A percentile compares a stretch with the other conserved stretches of the same genome.
These are phyloP conservation scores for Cryptocephalus primarius DNA, from an alignment of 2,888 invertebrate genomes.

Conservation along the genomic window DNA sequence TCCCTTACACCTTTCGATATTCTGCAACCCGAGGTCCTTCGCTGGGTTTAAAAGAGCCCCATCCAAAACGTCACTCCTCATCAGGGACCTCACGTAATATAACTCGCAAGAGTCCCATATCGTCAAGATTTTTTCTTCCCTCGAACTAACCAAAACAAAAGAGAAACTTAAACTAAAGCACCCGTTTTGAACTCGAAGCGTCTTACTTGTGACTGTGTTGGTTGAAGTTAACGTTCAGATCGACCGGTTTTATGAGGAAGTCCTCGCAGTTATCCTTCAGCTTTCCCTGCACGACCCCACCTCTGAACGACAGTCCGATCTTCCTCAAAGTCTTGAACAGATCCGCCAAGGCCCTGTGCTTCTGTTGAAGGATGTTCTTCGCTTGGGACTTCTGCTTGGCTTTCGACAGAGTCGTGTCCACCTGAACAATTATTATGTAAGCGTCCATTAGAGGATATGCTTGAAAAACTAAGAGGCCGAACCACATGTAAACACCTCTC, in stretches of 20 bases:
- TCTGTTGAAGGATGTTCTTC: conserved; percentile 73
- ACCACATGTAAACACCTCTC: too few relatives aligned
- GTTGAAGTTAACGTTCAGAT: conserved; percentile 47
- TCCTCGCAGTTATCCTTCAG: conserved; percentile 45
- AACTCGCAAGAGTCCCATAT: conserved; percentile 65
- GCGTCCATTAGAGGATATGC: too few relatives aligned
- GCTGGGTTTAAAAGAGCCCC: conserved; percentile 54
- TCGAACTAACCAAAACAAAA: conserved; percentile 38
- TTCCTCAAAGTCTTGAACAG: conserved; percentile 68
- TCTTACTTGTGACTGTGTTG: conserved; percentile 39
- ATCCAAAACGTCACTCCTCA: conserved; percentile 54
- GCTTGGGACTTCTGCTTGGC: conserved; percentile 68
- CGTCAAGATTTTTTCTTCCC: conserved; percentile 38
- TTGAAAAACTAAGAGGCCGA: conserved; percentile 1
- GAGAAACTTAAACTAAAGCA: background rate
- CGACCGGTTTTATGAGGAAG: conserved; percentile 58
- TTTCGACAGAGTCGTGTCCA: conserved; percentile 48
- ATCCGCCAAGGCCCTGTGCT: conserved; percentile 74
- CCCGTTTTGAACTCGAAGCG: too few relatives aligned
- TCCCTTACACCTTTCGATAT: conserved; percentile 78
- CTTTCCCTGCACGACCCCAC: conserved; percentile 56
- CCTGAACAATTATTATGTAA: conserved; percentile 30
- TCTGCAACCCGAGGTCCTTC: conserved; percentile 67
- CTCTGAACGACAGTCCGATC: conserved; percentile 71
- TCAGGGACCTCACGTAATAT: conserved; percentile 63